phyloP scores from a whole-genome alignment of 2,888 invertebrate species.

The Graphium colonna region DNA sequence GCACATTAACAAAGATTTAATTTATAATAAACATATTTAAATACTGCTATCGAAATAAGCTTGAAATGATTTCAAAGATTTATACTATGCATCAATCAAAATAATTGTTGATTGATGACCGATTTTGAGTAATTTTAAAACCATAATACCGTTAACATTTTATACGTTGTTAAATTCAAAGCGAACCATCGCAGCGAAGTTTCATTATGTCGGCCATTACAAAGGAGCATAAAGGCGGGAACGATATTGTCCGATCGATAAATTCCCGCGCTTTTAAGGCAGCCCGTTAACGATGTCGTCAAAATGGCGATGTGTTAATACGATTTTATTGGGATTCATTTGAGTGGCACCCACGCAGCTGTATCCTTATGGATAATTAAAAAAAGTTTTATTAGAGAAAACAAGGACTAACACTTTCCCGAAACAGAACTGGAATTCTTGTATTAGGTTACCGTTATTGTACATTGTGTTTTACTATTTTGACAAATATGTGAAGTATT shows the following conservation, averaged over 20 bases:
- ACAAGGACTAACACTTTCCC: background rate
- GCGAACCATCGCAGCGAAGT: background rate
- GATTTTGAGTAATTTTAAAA: background rate
- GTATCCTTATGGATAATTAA: background rate
- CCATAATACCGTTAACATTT: background rate
- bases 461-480: too few species aligned
- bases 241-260: slow-evolving; percentile 11
- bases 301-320: slow-evolving; percentile 9
- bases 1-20: too few species aligned
- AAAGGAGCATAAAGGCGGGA: slow-evolving; percentile 37
- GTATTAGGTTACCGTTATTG: too few species aligned
- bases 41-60: too few species aligned
- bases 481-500: too few species aligned
- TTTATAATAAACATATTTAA: too few species aligned
- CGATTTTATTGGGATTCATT: slow-evolving; percentile 4
- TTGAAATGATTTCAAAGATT: too few species aligned
- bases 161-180: background rate
- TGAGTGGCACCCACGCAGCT: slow-evolving; percentile 1
- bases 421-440: too few species aligned
- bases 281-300: slow-evolving; percentile 9
- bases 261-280: slow-evolving; percentile 11
- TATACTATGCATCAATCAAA: too few species aligned
- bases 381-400: background rate
- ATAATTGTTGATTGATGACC: background rate
- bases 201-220: background rate